A percentile compares a stretch with the other conserved stretches of the same genome.
phyloP scores from a whole-genome alignment of 2,113 vertebrate species.

The Peromyscus californicus region DNA sequence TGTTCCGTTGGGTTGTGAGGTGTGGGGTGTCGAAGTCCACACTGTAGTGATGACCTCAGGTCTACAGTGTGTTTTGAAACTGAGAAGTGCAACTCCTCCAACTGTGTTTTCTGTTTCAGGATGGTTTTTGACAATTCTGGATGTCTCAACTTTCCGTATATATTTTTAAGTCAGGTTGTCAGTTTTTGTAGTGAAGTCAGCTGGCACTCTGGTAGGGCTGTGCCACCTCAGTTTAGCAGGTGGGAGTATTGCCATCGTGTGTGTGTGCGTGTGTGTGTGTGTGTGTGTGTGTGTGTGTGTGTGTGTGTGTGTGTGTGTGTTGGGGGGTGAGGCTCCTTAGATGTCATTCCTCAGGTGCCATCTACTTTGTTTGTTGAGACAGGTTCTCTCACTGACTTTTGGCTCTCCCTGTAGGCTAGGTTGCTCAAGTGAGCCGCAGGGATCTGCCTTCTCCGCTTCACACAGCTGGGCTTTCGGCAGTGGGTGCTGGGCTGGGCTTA shows the following conservation, averaged over 20 bases:
- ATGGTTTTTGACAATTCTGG: not conserved
- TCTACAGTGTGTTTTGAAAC: not conserved
- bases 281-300: not conserved
- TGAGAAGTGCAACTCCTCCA: not conserved
- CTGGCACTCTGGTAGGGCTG: not conserved
- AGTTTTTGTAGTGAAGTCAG: not conserved
- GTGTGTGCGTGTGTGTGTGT: not conserved
- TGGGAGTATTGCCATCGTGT: not conserved
- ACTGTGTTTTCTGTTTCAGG: not conserved
- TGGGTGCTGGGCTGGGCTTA: too few species aligned
- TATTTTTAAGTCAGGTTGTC: not conserved
- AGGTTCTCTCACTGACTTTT: not conserved
- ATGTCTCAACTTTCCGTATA: not conserved
- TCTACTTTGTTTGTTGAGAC: not conserved
- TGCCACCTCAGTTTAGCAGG: too few species aligned
- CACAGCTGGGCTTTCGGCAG: not conserved
- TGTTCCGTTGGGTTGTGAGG: not conserved
- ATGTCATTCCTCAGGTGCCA: not conserved
- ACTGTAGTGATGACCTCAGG: not conserved
- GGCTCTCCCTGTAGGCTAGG: not conserved
- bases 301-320: not conserved
- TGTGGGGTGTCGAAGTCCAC: not conserved
- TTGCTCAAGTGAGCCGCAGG: not conserved
- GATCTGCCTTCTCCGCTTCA: not conserved
- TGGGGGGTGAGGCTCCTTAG: not conserved